phyloP scores from a whole-genome alignment of 2,888 invertebrate genomes.

The Dysmachus trigonus region DNA sequence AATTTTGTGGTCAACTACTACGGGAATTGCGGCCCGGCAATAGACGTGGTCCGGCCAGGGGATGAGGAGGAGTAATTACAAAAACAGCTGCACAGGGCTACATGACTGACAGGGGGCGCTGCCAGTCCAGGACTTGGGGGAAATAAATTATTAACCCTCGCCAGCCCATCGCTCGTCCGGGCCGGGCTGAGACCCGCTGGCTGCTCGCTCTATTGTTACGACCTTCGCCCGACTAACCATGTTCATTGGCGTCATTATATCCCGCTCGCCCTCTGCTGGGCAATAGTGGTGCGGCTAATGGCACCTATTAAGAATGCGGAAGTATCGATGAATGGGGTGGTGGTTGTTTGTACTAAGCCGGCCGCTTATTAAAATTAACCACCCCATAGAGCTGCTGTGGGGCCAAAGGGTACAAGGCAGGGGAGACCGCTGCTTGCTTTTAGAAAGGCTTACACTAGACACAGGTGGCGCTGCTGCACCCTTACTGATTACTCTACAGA shows the following conservation, averaged over 20 bases:
- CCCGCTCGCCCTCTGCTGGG: not conserved
- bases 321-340: conserved; percentile 22
- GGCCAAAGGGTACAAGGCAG: not conserved
- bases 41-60: not conserved
- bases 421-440: not conserved
- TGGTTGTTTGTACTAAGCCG: not conserved
- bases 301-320: conserved; percentile 35
- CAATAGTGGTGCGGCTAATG: conserved; percentile 21
- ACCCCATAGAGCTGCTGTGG: not conserved
- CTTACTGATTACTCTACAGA: not conserved
- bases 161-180: not conserved
- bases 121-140: not conserved
- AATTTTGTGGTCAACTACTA: conserved; percentile 36
- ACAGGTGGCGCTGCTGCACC: not conserved
- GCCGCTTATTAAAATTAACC: conserved; percentile 11
- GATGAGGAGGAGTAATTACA: conserved; percentile 6
- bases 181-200: not conserved
- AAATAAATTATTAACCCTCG: conserved; percentile 35
- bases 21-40: not conserved
- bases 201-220: not conserved
- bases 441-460: not conserved
- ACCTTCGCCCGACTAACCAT: not conserved
- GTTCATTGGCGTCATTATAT: conserved; percentile 18
- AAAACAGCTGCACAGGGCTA: conserved; percentile 16
- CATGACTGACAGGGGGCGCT: conserved; percentile 1